phyloP scores from a whole-genome alignment of 37 sponge, comb jelly and placozoan genomes.

The Aphrocallistes beatrix region DNA sequence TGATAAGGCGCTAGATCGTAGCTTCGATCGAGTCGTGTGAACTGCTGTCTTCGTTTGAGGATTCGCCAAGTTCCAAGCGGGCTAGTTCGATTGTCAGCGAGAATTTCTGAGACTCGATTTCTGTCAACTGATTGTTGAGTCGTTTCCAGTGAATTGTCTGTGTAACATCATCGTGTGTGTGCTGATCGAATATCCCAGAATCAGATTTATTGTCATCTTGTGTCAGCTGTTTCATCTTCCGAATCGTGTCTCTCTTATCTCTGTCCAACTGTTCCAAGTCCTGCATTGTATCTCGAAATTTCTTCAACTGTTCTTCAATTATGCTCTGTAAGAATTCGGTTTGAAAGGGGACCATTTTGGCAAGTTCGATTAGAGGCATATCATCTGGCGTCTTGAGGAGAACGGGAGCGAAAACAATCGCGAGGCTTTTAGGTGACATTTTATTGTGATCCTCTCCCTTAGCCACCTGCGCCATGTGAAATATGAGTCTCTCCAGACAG shows the following conservation, averaged over 20 bases:
- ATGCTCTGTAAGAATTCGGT: neutral
- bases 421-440: conserved; percentile 60
- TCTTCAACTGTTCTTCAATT: neutral
- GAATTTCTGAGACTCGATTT: neutral
- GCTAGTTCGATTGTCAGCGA: neutral
- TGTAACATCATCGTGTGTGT: neutral
- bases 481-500: neutral
- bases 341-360: neutral
- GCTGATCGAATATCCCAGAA: neutral
- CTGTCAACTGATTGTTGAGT: neutral
- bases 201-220: neutral
- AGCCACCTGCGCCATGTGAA: conserved; percentile 33
- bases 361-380: neutral
- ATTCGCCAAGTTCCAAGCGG: neutral
- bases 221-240: neutral
- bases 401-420: conserved; percentile 75
- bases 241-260: neutral
- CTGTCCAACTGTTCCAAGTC: neutral
- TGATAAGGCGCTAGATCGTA: neutral
- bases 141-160: neutral
- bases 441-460: conserved; percentile 56
- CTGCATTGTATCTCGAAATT: neutral
- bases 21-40: conserved; percentile 8
- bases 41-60: neutral
- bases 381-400: conserved; percentile 32